Evolutionary conservation across 2,888 invertebrate species (phyloP).

Genomic region (Enchytraeus crypticus): DNA sequence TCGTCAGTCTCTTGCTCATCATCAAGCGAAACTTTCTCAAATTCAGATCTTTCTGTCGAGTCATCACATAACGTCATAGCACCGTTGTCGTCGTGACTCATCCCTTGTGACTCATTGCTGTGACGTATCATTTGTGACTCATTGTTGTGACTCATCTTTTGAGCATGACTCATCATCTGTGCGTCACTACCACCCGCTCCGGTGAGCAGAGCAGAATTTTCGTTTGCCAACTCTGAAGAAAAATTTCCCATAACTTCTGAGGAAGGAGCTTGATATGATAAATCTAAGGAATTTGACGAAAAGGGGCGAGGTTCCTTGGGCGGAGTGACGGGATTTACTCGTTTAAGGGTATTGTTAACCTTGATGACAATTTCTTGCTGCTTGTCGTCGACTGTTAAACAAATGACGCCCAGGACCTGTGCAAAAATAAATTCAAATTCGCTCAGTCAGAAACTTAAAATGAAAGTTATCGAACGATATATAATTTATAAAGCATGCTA

Average conservation of each 20-base stretch:
- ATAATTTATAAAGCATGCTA: no score
- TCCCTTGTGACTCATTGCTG: background rate
- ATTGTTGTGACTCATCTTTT: background rate
- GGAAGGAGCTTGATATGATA: background rate
- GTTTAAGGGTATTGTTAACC: slow-evolving; percentile 29
- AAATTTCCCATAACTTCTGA: background rate
- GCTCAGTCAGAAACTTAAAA: no score
- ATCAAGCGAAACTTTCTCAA: background rate
- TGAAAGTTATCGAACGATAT: no score
- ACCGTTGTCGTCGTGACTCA: background rate
- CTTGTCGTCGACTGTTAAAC: slow-evolving; percentile 28
- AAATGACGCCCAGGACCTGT: slow-evolving; percentile 27
- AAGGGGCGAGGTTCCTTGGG: slow-evolving; percentile 12
- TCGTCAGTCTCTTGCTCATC: background rate
- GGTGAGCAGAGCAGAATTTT: background rate
- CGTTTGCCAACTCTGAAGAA: background rate
- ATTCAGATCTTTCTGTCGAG: background rate
- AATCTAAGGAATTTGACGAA: background rate
- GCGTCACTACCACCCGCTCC: background rate
- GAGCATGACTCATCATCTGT: background rate
- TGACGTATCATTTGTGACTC: background rate
- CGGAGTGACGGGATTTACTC: slow-evolving; percentile 18
- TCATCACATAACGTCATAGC: no score
- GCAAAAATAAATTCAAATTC: no score
- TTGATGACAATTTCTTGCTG: slow-evolving; percentile 29